Evolutionary conservation across 2,113 vertebrate genomes (phyloP).

Genomic region (Heptranchias perlo): DNA sequence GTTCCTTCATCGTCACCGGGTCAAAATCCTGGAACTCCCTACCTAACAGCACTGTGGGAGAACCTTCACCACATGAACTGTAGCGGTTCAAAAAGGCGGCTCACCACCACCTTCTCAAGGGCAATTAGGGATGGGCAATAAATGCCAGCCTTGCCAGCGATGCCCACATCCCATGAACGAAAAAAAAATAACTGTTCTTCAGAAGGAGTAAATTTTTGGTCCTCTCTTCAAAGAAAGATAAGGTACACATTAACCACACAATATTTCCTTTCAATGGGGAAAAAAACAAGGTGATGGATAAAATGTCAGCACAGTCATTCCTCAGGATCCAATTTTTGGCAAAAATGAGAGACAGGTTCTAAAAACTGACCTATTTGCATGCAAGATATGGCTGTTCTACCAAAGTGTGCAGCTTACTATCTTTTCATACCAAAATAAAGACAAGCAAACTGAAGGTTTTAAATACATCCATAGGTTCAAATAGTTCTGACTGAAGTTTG

Average conservation of each 20-base stretch:
- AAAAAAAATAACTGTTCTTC: no score
- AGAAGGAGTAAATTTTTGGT: neutral
- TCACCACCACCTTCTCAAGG: no score
- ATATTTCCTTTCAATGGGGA: neutral
- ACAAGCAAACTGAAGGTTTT: neutral
- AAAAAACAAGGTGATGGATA: neutral
- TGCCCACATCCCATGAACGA: no score
- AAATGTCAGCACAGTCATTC: neutral
- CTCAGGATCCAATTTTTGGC: neutral
- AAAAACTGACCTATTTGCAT: neutral
- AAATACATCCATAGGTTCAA: neutral
- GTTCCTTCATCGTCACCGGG: no score
- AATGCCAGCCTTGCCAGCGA: no score
- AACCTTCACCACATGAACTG: no score
- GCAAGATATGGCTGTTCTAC: neutral
- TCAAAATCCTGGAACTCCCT: no score
- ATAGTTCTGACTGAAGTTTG: neutral
- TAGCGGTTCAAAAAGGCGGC: no score
- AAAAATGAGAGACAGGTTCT: neutral
- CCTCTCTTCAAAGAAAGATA: neutral
- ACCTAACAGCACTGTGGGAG: no score
- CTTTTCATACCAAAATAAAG: neutral
- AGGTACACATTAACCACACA: neutral
- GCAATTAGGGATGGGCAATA: no score
- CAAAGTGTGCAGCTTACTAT: neutral